phyloP scores from a whole-genome alignment of 1,140 invertebrate genomes.

The Papilio polytes region DNA sequence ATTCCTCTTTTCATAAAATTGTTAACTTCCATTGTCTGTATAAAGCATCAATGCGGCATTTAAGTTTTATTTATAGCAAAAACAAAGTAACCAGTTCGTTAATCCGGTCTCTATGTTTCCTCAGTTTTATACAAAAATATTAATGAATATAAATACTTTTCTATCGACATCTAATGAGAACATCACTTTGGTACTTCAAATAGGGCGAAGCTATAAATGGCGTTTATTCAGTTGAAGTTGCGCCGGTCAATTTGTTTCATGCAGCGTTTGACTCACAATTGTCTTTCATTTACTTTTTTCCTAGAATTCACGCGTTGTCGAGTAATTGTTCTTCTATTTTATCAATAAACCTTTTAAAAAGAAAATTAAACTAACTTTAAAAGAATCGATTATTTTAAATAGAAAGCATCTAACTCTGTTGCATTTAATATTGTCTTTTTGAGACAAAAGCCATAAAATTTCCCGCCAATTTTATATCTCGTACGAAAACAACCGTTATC shows the following conservation, averaged over 20 bases:
- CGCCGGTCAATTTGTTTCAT: conserved; percentile 22
- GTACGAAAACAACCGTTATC: conserved; percentile 5
- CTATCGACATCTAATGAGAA: background rate
- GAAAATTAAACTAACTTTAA: background rate
- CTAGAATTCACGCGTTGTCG: background rate
- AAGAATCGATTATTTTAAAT: background rate
- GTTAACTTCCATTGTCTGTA: too few species aligned
- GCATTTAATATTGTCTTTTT: background rate
- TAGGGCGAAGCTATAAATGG: conserved; percentile 19
- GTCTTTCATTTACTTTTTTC: conserved; percentile 1
- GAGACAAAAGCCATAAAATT: conserved; percentile 4
- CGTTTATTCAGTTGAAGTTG: conserved; percentile 25
- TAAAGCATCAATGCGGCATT: too few species aligned
- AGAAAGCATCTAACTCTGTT: background rate
- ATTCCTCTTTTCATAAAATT: too few species aligned
- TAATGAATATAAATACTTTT: background rate
- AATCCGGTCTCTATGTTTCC: too few species aligned
- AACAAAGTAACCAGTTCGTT: too few species aligned
- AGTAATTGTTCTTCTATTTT: background rate
- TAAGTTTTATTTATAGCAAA: too few species aligned
- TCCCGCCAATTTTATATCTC: background rate
- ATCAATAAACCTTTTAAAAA: background rate
- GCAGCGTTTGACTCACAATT: conserved; percentile 20
- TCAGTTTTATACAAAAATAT: background rate
- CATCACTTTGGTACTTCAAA: background rate